A percentile compares a stretch with the other conserved stretches of the same genome.
Conservation (phyloP, 2,113 vertebrate species). For the Ancistrus triradiatus region DNA sequence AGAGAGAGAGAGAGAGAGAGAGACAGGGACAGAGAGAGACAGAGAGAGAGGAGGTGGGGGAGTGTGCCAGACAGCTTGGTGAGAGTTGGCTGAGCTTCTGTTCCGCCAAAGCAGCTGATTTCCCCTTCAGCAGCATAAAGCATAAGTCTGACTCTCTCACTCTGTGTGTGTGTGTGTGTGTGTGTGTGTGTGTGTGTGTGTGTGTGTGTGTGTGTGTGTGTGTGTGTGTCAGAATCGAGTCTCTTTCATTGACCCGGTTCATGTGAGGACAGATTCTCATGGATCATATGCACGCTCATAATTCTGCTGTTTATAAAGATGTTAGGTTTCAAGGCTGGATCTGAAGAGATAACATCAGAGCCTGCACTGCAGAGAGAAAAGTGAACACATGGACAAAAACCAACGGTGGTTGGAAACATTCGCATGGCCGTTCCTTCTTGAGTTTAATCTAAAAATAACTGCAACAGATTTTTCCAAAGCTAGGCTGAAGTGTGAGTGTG, state of each 20-base stretch:
- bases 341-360: conserved; percentile 43
- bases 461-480: conserved; percentile 67
- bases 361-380: conserved; percentile 43
- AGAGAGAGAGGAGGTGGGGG: conserved; percentile 17
- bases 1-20: conserved; percentile 18
- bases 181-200: conserved; percentile 33
- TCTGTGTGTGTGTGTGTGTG: conserved; percentile 9
- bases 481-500: conserved; percentile 39
- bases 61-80: conserved; percentile 36
- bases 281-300: neutral
- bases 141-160: conserved; percentile 28
- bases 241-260: conserved; percentile 18
- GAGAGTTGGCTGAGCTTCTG: conserved; percentile 39
- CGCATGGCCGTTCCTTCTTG: conserved; percentile 54
- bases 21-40: conserved; percentile 15
- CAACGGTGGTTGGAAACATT: conserved; percentile 65
- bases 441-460: conserved; percentile 65
- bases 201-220: conserved; percentile 1
- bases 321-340: neutral
- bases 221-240: conserved; percentile 32
- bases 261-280: conserved; percentile 41
- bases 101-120: conserved; percentile 44
- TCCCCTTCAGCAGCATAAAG: conserved; percentile 31
- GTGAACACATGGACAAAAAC: conserved; percentile 59
- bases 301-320: neutral